Conservation (phyloP, 2,113 vertebrate genomes). For the Rhegmatorhina hoffmannsi region DNA sequence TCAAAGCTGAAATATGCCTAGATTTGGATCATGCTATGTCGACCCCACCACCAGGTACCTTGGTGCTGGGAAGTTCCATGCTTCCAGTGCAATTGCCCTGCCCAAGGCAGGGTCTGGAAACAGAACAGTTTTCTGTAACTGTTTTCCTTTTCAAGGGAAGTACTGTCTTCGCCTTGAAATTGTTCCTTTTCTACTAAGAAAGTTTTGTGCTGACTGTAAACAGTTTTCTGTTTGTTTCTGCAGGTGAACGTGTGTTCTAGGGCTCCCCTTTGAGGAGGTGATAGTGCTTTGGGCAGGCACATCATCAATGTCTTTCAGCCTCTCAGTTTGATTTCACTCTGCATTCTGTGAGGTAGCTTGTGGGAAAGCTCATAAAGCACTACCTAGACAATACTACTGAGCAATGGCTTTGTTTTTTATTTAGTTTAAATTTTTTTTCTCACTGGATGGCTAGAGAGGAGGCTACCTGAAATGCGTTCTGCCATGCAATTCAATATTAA, state of each 20-base stretch:
- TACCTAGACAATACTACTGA: not conserved
- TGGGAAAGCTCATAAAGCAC: not conserved
- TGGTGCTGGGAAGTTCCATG: not conserved
- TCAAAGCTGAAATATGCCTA: not conserved
- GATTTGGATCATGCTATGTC: not conserved
- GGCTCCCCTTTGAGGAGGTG: not conserved
- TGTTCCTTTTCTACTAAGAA: not conserved
- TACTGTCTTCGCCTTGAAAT: not conserved
- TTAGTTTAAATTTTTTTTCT: not conserved
- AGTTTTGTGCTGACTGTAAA: not conserved
- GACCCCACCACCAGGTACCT: not conserved
- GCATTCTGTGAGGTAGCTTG: not conserved
- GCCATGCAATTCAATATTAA: not conserved
- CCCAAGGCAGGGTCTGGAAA: not conserved
- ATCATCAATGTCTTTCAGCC: not conserved
- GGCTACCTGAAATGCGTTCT: not conserved
- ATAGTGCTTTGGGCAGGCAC: not conserved
- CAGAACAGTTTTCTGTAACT: not conserved
- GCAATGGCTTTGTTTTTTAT: not conserved
- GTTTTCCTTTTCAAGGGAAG: not conserved
- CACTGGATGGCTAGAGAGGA: not conserved
- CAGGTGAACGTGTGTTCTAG: not conserved
- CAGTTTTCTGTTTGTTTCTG: not conserved
- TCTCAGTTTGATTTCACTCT: not conserved
- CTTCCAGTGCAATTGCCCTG: not conserved